These are phyloP conservation scores for Globodera rostochiensis DNA, from an alignment of 1,140 invertebrate genomes.

Conservation along the genomic window DNA sequence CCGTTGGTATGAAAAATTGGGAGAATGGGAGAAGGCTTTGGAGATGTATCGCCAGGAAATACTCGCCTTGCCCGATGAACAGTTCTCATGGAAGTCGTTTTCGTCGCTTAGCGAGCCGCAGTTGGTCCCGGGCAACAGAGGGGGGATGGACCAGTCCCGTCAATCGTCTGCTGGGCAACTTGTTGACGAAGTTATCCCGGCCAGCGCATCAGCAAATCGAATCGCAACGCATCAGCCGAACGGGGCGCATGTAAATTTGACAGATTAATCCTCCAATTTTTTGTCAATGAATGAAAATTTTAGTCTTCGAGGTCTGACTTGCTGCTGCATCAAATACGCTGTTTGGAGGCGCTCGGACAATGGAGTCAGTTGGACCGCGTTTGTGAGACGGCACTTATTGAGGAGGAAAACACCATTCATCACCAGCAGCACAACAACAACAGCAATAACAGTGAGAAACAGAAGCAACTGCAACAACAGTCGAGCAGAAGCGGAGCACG, in stretches of 20 bases:
- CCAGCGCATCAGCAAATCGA: neutral
- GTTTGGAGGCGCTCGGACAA: constrained; percentile 92
- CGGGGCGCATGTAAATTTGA: constrained; percentile 55
- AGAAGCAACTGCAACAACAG: neutral
- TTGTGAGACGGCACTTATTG: constrained; percentile 36
- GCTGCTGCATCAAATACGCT: constrained; percentile 89
- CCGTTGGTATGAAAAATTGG: constrained; percentile 96
- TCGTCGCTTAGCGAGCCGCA: neutral
- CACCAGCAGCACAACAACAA: neutral
- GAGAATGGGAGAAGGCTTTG: constrained; percentile 96
- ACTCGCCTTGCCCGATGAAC: constrained; percentile 13
- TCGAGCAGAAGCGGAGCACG: constrained; percentile 13
- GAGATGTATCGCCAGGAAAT: constrained; percentile 76
- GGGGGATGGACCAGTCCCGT: neutral
- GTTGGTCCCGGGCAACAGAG: neutral
- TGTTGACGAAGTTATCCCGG: neutral
- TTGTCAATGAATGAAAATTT: neutral
- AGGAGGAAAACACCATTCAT: constrained; percentile 32
- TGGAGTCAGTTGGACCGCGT: constrained; percentile 74
- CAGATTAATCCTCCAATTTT: neutral
- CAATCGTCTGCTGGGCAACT: constrained; percentile 7
- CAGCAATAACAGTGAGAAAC: neutral
- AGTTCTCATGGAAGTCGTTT: neutral
- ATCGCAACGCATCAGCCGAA: neutral
- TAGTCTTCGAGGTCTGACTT: constrained; percentile 70